Evolutionary conservation across 1,140 invertebrate genomes (phyloP), one percentile per base, ranked within the genome.

Genomic region (Drosophila seguyi): DNA sequence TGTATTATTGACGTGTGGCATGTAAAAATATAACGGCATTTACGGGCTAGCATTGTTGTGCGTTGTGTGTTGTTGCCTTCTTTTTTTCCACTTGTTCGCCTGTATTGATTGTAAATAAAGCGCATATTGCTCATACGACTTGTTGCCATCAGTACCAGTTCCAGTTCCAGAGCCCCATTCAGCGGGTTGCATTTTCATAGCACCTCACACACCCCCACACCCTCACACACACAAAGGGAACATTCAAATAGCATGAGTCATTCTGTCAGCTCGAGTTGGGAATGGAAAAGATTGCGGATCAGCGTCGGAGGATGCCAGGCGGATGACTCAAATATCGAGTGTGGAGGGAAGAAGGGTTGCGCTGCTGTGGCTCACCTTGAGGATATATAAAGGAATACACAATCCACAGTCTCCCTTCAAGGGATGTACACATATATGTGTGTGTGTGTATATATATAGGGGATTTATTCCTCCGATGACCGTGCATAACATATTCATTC

Each of bases 101-200:
- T 50, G 79, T 59, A 59, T 66, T 79, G 59, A 79, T 69, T 83
- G 81, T 83, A 84, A 83, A 83, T 83, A 83, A 80, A 79, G 63
- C 56, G 69, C 62, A 84, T 75, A 83, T 82, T 82, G 80, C 75
- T 69, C 80, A 75, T 75, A 80, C 81, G 81, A 83, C 80, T 84
- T 83, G 75, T 83, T 83, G 80, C 80, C 80, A 60, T 39, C 61
- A 34, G 48, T 57, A 29, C n/a, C 39, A 36, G 44, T 31, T n/a
- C 27, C 36, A 48, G 47, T 29, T 29, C 27, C 47, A 6, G 14
- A 53, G 50, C 13, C 10, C 11, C 29, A 55, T 55, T 55, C 52
- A 55, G 20, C 29, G 45, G 34, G 44, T 66, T 66, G 66, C 66
- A 69, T 53, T 69, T 50, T 52, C 22, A 38, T 52, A 20, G n/a